Evolutionary conservation across 2,113 vertebrate genomes (phyloP).

Genomic region (Tautogolabrus adspersus): DNA sequence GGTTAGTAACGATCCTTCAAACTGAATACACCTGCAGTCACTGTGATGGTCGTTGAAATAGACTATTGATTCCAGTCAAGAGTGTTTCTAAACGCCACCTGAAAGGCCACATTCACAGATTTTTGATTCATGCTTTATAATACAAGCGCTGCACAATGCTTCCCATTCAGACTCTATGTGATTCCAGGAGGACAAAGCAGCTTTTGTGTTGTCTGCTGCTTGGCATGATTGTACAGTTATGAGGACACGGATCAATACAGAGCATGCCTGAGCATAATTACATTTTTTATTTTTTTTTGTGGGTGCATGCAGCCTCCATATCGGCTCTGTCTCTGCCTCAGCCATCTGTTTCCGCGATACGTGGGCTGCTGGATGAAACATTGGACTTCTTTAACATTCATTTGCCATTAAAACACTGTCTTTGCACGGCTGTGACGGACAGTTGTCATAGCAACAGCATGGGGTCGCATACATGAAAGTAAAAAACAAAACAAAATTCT

Average conservation of each 20-base stretch:
- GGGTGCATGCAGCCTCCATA: conserved; percentile 19
- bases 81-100: conserved; percentile 28
- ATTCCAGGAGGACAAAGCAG: conserved; percentile 3
- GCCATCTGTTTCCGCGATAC: conserved; percentile 12
- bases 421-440: background rate
- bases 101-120: conserved; percentile 3
- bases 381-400: background rate
- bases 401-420: background rate
- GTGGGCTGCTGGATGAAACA: conserved; percentile 6
- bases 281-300: background rate
- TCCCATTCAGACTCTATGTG: conserved; percentile 24
- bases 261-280: conserved; percentile 45
- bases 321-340: conserved; percentile 11
- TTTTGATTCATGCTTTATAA: conserved; percentile 17
- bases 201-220: conserved; percentile 31
- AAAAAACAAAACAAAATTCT: background rate
- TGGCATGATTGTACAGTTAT: conserved; percentile 19
- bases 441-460: conserved; percentile 1
- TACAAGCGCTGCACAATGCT: background rate
- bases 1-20: background rate
- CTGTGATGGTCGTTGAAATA: background rate
- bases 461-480: background rate
- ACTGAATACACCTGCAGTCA: conserved; percentile 8
- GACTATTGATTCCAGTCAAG: conserved; percentile 20
- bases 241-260: conserved; percentile 49